Evolutionary conservation across 2,888 invertebrate species (phyloP).

Genomic region (Drosophila recens): DNA sequence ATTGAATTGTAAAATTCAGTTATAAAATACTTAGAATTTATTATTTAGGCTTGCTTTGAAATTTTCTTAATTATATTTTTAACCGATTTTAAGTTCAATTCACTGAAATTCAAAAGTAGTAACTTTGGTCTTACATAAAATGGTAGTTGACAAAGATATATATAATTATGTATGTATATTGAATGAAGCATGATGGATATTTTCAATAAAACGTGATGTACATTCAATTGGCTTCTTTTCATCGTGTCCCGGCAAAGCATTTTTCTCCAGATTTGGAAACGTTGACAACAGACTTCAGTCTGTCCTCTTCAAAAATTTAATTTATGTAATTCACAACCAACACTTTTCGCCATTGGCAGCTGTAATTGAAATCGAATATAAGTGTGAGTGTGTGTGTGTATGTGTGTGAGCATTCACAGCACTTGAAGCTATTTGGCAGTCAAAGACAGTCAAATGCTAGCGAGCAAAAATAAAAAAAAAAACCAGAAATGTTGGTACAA

Average conservation of each 20-base stretch:
- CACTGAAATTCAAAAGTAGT: background rate
- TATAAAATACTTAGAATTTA: too few species aligned
- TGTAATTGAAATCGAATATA: slow-evolving; percentile 66
- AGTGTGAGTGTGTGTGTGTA: slow-evolving; percentile 12
- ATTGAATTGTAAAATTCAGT: too few species aligned
- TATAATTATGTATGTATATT: background rate
- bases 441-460: slow-evolving; percentile 63
- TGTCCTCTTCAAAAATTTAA: slow-evolving; percentile 47
- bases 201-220: slow-evolving; percentile 24
- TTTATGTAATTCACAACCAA: slow-evolving; percentile 68
- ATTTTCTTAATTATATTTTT: background rate
- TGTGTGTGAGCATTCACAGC: slow-evolving; percentile 43
- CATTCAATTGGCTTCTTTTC: slow-evolving; percentile 24
- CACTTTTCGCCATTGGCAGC: slow-evolving; percentile 76
- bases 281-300: slow-evolving; percentile 40
- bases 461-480: slow-evolving; percentile 12
- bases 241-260: slow-evolving; percentile 11
- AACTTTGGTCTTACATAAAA: background rate
- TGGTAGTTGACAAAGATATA: background rate
- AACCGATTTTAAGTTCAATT: background rate
- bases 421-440: slow-evolving; percentile 72
- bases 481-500: slow-evolving; percentile 13
- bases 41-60: too few species aligned
- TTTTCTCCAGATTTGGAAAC: background rate
- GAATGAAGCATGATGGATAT: slow-evolving; percentile 16